Evolutionary conservation across 2,113 vertebrate species (phyloP).

Genomic region (Tetrax tetrax): DNA sequence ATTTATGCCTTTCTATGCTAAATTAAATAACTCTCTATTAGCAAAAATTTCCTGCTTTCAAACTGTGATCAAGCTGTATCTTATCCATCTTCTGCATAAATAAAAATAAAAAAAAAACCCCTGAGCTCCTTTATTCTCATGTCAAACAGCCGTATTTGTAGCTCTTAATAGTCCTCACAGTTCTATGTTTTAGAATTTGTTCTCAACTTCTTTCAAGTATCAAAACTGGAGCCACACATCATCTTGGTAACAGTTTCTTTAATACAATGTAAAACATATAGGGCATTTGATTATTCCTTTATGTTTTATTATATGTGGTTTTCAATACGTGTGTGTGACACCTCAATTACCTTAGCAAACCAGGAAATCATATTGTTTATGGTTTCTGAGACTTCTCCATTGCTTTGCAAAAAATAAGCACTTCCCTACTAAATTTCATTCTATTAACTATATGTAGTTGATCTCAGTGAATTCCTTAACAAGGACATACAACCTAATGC

Average conservation of each 20-base stretch:
- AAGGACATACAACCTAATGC: not conserved
- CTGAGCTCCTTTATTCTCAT: not conserved
- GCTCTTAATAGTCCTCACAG: not conserved
- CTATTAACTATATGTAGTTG: not conserved
- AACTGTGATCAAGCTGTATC: not conserved
- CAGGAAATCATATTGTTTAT: not conserved
- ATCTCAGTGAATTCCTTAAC: not conserved
- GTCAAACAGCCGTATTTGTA: not conserved
- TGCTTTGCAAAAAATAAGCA: not conserved
- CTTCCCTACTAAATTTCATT: accelerated
- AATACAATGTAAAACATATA: not conserved
- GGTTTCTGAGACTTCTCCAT: not conserved
- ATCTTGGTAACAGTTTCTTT: not conserved
- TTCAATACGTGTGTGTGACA: not conserved
- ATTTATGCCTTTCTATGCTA: not conserved
- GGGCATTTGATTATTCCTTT: not conserved
- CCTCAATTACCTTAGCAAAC: not conserved
- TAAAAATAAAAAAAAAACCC: not conserved
- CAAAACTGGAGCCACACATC: not conserved
- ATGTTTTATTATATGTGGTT: not conserved
- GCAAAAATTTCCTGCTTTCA: not conserved
- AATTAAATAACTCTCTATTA: not conserved
- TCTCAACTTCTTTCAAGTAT: not conserved
- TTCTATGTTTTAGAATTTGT: not conserved
- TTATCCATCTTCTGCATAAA: not conserved